Base-by-base conservation (phyloP, 2,113 vertebrate genomes). In the Megaptera novaeangliae region DNA sequence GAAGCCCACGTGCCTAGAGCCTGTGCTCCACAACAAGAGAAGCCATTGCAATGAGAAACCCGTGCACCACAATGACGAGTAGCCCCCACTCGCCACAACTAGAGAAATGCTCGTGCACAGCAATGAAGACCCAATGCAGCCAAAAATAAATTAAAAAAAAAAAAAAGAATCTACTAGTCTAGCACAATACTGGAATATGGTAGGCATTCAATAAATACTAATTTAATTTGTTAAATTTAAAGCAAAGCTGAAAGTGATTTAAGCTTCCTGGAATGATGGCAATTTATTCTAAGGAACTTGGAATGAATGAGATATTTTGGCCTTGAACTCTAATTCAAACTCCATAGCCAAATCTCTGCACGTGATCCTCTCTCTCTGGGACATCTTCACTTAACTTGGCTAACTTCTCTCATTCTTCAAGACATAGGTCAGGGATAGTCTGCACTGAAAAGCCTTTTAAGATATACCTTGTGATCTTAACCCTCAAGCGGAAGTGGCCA, bases 391-490 rank as follows among this genome's bases (percentile, higher is more conserved):
- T 57, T 84, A 66, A 88, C 59, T 49, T 82, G 10, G 21, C 61
- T 90, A 63, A 69, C 36, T 87, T 69, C 41, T 86, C 1, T 92
- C 59, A 77, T 91, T 96, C 57, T 81, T 96, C 36, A 96, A 77
- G 36, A 74, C 29, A 61, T 64, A 86, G 69, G 11, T 74, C 41
- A 88, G n/a, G 11, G 17, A 36, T 77, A 86, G 17, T 63, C 57
- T 75, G n/a, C 12, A 29, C 27, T 49, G 72, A 49, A 75, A 74
- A 74, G 15, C 27, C 27, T 8, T 75, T 75, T 49, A 75, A 75
- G 74, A 20, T 49, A 49, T 20, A 49, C 44, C 9, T 75, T 75
- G 17, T 75, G 74, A 75, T 46, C 17, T 75, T 75, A 49, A 75
- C 44, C 44, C 44, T 49, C 74, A 75, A 12, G 44, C 10, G 34